Base-by-base conservation (phyloP, 2,113 vertebrate genomes). In the Oostethus manadensis region DNA sequence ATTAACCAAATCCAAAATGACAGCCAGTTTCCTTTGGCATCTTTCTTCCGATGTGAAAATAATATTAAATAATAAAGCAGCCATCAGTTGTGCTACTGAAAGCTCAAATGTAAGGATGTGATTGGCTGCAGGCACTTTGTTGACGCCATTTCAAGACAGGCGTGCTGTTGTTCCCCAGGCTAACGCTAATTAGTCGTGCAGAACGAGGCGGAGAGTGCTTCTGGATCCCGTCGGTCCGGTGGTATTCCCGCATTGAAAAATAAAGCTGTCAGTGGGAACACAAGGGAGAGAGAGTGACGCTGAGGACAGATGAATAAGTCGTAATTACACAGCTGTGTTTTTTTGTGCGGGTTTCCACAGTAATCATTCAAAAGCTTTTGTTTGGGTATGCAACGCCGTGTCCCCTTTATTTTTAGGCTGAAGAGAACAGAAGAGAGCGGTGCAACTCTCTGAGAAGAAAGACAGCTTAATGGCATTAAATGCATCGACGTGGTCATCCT, bases 141-240 rank as follows among this genome's bases (percentile, higher is more conserved):
- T 79, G 67, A 77, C 59, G 68, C 57, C 47, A 64, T 59, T 59
- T 60, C 60, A 18, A 35, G 42, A 61, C 38, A 22, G 68, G 62
- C 66, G 43, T 48, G 15, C 23, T 55, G n/a, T 57, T 69, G 64
- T 58, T 60, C 61, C 60, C 69, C 45, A 59, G 53, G 56, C 57
- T 33, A 66, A 75, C 40, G 18, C 62, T 77, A 84, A 82, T 85
- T 85, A 88, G 69, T 55, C 10, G 8, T 2, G 18, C 71, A 62
- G 58, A 71, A 70, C 18, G 15, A 49, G 20, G 21, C 61, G 66
- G 23, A 64, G 57, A 63, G 21, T 40, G 17, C 9, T 33, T 17
- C 51, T 47, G 26, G 40, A 64, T 49, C 43, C 40, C 51, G 65
- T 58, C 61, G 55, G 62, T 64, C 73, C 61, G 56, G 60, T 58